phyloP scores from a whole-genome alignment of 2,797 vertebrate genomes.

The Cercopithecus hamlyni region DNA sequence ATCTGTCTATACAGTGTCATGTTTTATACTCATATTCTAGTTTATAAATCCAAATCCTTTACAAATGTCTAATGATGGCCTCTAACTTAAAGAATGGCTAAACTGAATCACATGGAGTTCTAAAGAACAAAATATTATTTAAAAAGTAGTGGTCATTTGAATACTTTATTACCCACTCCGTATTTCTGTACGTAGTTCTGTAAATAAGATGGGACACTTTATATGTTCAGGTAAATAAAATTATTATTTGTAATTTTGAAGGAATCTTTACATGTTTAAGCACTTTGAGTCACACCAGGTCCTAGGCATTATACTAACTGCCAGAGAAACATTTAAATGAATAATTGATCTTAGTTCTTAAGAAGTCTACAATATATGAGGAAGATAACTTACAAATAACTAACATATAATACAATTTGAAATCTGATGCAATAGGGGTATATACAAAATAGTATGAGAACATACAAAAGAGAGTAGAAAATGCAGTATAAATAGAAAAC shows the following conservation, averaged over 20 bases:
- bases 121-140: not conserved
- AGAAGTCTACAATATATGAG: not conserved
- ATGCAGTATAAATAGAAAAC: not conserved
- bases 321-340: not conserved
- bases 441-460: not conserved
- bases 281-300: not conserved
- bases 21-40: not conserved
- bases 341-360: not conserved
- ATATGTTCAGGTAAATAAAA: not conserved
- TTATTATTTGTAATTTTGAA: not conserved
- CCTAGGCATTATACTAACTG: not conserved
- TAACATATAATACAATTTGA: not conserved
- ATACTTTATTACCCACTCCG: not conserved
- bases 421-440: not conserved
- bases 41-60: not conserved
- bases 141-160: not conserved
- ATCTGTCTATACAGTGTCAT: not conserved
- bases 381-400: not conserved
- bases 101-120: not conserved
- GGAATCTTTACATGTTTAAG: not conserved
- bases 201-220: not conserved
- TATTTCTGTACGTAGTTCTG: not conserved
- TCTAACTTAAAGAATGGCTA: not conserved
- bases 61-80: not conserved
- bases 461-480: not conserved